These are phyloP conservation scores for Thalassaphorura encarpata DNA, from an alignment of 1,140 invertebrate species.

Conservation along the genomic window DNA sequence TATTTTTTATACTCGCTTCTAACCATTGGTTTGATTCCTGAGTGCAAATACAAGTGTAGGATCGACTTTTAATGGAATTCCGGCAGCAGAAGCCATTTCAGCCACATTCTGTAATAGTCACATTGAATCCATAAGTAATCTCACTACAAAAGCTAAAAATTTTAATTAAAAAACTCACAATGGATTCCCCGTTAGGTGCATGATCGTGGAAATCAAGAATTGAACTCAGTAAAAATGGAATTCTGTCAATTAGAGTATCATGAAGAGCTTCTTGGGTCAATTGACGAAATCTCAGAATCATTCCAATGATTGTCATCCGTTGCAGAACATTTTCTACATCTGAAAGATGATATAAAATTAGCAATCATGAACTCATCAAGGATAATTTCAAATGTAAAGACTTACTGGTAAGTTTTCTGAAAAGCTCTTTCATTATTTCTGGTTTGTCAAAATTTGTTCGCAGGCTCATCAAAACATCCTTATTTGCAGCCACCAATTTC, in stretches of 20 bases:
- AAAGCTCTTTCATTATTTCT: constrained; percentile 97
- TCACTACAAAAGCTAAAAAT: too few species aligned
- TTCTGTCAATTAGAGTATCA: constrained; percentile 85
- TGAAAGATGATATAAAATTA: constrained; percentile 34
- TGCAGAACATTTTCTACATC: constrained; percentile 89
- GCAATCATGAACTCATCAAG: background rate
- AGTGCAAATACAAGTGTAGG: constrained; percentile 82
- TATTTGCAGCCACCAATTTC: constrained; percentile 83
- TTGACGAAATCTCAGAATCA: constrained; percentile 89
- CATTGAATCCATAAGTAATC: too few species aligned
- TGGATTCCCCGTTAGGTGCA: constrained; percentile 77
- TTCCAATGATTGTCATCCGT: constrained; percentile 95
- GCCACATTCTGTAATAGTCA: constrained; percentile 72
- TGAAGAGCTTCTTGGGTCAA: constrained; percentile 85
- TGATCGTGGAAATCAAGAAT: constrained; percentile 90
- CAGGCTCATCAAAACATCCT: constrained; percentile 77
- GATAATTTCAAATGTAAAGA: background rate
- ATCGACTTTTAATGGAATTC: constrained; percentile 85
- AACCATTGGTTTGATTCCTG: constrained; percentile 70
- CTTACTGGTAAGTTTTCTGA: constrained; percentile 67
- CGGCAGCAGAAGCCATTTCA: constrained; percentile 94
- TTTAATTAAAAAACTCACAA: constrained; percentile 45
- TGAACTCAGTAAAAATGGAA: constrained; percentile 93
- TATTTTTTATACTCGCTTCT: constrained; percentile 18
- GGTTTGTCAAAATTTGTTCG: constrained; percentile 94